Evolutionary conservation across 2,888 invertebrate species (phyloP), one percentile per base, ranked within the genome.

Genomic region (Aplocera efformata): DNA sequence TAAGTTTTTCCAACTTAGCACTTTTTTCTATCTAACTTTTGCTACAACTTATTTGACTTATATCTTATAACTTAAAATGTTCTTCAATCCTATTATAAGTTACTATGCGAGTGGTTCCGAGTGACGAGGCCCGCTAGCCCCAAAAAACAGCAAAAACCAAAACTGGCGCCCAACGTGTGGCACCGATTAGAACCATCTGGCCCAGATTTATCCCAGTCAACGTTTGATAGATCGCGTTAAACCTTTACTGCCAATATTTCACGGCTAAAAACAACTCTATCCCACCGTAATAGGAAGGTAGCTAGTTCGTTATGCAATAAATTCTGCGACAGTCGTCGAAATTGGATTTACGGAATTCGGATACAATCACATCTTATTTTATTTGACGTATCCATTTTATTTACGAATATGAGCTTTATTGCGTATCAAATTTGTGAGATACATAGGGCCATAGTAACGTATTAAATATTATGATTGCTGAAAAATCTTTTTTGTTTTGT

Each of bases 141-240:
- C 45, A 42, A 51, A 48, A 42, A 42, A 32, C 40, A 8, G 23
- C 24, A 20, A 20, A 31, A 47, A 46, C 47, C 37, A 30, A 51
- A 57, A 53, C 42, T 64, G 62, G 58, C 63, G 52, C 62, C 63
- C 66, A 55, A 37, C 46, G 34, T 23, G 65, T 53, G 57, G 41
- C 56, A 44, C 44, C 58, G 55, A 66, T 68, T 68, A 64, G 63
- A 51, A 53, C 50, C 67, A 68, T 44, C 61, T 58, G 58, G 59
- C 49, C 35, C 41, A 53, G 58, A 67, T 67, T 67, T 67, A 65
- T 68, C 57, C 56, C 50, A 58, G 55, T 62, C 60, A 58, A 57
- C 52, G 43, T 48, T 63, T 67, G 67, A 68, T 67, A 67, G 62
- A 67, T 69, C 39, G 44, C 47, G 37, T 40, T 50, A 50, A 50